Percentiles rank a stretch among this genome's conserved stretches.
Conservation (phyloP, 2,797 vertebrate species). For the Heteromormyrus szaboi region DNA sequence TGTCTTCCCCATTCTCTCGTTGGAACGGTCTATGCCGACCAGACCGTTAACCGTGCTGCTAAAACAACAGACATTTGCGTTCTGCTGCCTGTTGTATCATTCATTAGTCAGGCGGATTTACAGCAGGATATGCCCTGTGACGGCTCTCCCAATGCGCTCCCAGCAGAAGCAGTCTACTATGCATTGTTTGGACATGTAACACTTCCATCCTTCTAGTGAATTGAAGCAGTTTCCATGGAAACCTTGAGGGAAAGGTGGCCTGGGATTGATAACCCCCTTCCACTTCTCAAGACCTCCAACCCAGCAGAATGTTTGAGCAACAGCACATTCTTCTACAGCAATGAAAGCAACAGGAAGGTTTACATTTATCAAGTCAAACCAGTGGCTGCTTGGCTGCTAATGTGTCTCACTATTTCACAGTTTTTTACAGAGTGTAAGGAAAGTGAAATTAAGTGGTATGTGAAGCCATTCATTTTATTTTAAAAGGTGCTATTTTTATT, state of each 20-base stretch:
- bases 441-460: background rate
- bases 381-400: background rate
- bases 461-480: background rate
- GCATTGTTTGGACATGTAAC: background rate
- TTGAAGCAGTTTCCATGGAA: conserved; percentile 65
- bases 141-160: background rate
- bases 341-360: background rate
- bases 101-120: background rate
- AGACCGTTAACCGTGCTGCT: background rate
- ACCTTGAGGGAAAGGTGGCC: conserved; percentile 42
- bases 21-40: background rate
- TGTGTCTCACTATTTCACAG: background rate
- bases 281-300: background rate
- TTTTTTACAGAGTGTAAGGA: background rate
- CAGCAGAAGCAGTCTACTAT: background rate
- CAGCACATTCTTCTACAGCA: background rate
- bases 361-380: background rate
- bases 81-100: background rate
- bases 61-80: background rate
- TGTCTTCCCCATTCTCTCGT: background rate
- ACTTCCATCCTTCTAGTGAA: conserved; percentile 39
- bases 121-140: background rate
- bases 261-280: background rate
- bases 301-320: background rate
- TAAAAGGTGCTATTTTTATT: background rate